phyloP scores from a whole-genome alignment of 2,888 invertebrate species.

The Catonia carolina region DNA sequence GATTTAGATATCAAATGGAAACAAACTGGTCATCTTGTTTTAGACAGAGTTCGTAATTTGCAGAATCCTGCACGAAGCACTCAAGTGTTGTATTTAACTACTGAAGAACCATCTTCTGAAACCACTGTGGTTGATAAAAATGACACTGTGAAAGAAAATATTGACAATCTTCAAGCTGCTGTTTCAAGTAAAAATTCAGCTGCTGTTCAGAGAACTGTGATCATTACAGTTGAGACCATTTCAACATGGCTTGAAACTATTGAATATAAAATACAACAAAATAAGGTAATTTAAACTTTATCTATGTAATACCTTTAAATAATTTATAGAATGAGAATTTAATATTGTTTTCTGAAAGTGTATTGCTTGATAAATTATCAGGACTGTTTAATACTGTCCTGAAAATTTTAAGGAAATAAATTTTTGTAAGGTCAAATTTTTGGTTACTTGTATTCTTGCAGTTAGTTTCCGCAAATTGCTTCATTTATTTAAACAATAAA shows the following conservation, averaged over 20 bases:
- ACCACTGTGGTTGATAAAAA: constrained; percentile 46
- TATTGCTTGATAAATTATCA: no score
- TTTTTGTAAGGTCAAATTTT: no score
- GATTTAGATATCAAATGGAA: constrained; percentile 46
- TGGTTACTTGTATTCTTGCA: no score
- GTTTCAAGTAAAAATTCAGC: constrained; percentile 51
- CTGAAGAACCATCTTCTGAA: constrained; percentile 49
- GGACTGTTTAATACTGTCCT: no score
- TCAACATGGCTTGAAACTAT: constrained; percentile 80
- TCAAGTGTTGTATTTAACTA: constrained; percentile 55
- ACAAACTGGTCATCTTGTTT: constrained; percentile 49
- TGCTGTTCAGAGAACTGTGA: constrained; percentile 35
- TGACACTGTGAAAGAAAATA: constrained; percentile 54
- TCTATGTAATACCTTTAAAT: no score
- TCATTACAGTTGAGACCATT: constrained; percentile 58
- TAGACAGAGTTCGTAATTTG: constrained; percentile 50
- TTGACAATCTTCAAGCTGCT: constrained; percentile 53
- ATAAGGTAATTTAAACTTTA: constrained; percentile 29
- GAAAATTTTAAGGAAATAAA: no score
- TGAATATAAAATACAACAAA: constrained; percentile 58
- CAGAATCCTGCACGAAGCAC: constrained; percentile 50
- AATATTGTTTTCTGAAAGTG: no score
- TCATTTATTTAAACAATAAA: no score
- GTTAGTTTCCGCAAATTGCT: no score
- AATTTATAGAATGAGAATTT: no score